Evolutionary conservation across 2,113 vertebrate genomes (phyloP), one percentile per base, ranked within the genome.

Genomic region (Protomyctophum bolini): DNA sequence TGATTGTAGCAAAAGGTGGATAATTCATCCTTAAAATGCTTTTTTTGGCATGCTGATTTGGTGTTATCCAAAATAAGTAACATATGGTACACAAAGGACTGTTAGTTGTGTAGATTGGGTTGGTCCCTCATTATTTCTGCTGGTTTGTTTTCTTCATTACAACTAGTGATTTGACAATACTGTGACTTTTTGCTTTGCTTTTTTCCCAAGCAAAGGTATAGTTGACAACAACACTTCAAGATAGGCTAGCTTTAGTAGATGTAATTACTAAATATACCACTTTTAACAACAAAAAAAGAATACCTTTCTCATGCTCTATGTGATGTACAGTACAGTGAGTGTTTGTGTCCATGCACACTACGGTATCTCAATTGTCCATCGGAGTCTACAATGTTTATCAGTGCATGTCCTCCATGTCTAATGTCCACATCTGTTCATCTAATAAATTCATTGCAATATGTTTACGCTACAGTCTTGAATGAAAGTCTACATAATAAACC

Each of bases 371-470:
- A 56, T 64, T n/a, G 6, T 10, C 62, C 69, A 57, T 57, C 8
- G 59, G 63, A 7, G 69, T 65, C 0, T 50, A 76, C 58, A 72
- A 72, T 75, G 62, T 75, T 41, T 83, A 63, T 81, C 70, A 70
- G 67, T 83, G 84, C 85, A 88, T 90, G 88, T 80, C 80, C 75
- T 80, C 60, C 8, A 9, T 78, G 77, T 86, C 71, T 85, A 51
- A 70, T 28, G 54, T 76, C 15, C 47, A 21, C 68, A 45, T 48
- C 0, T 67, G 45, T 80, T 64, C 66, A 79, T 85, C 58, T 61
- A 88, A 87, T 87, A 86, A 88, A 86, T 80, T 9, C 45, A 68
- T 68, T 70, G n/a, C 6, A 58, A 70, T 0, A 68, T 21, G 21
- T 59, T 58, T 57, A 10, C 54, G 41, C 10, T 51, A 2, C 21